phyloP scores from a whole-genome alignment of 2,888 invertebrate species.

The Anthrax anthrax region DNA sequence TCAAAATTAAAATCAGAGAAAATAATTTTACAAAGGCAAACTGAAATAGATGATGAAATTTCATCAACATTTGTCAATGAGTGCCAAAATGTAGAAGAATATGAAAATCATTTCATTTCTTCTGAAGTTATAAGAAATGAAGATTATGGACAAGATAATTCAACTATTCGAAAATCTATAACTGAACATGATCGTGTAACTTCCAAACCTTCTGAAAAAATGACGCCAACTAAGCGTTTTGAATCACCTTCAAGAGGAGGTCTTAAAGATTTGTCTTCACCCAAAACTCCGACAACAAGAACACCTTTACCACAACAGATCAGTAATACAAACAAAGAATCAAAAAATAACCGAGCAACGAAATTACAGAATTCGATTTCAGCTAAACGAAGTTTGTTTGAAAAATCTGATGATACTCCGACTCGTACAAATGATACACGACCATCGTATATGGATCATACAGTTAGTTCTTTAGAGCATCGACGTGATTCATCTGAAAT shows the following conservation, averaged over 20 bases:
- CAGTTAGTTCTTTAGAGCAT: conserved; percentile 32
- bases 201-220: not conserved
- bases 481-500: conserved; percentile 30
- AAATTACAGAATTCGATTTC: conserved; percentile 20
- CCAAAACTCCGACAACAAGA: not conserved
- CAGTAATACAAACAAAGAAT: conserved; percentile 8
- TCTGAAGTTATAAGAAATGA: no score
- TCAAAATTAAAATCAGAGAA: no score
- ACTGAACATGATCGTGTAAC: not conserved
- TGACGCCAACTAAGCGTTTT: not conserved
- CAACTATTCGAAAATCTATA: not conserved
- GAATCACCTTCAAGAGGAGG: not conserved
- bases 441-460: conserved; percentile 35
- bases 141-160: no score
- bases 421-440: conserved; percentile 14
- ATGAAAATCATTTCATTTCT: no score
- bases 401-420: conserved; percentile 14
- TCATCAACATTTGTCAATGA: no score
- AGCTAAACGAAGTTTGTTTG: conserved; percentile 28
- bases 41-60: no score
- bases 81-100: no score
- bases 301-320: conserved; percentile 10
- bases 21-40: no score
- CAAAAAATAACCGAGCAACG: not conserved
- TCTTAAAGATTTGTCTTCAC: not conserved